Evolutionary conservation across 2,888 invertebrate genomes (phyloP), one percentile per base, ranked within the genome.

Genomic region (Taphrorychus bicolor): DNA sequence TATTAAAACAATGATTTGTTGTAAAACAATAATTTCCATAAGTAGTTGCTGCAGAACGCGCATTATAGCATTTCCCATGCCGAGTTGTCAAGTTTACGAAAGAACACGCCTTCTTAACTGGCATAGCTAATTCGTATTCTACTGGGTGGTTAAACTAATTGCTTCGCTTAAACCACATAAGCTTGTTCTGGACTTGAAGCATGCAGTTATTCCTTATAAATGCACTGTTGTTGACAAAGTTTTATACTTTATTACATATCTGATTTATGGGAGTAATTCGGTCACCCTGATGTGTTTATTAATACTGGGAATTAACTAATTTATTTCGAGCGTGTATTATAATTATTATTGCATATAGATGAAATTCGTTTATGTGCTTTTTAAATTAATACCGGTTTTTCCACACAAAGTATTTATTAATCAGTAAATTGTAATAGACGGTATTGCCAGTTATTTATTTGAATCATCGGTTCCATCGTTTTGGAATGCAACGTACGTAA

Each of bases 71-170:
- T 62, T 64, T 67, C 67, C 56, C 61, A 67, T 60, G 60, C 61
- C 48, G 42, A 58, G 32, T 62, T 61, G 67, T 67, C 67, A 67
- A 67, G 67, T 67, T 67, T 67, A 62, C 61, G 58, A 67, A 67
- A 66, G 57, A 63, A 19, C 63, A 64, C 63, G 63, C 63, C 58
- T 57, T 64, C 41, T 24, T 14, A 22, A 24, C 32, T 57, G 52
- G 63, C 63, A 62, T 62, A 56, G 22, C 51, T 51, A 51, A 51
- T 51, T 51, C 22, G 22, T 22, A 51, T 51, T 51, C 51, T 14
- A 51, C 51, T n/a, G 51, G 51, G 51, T 19, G 21, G 16, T 51
- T 51, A 51, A 45, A 51, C 22, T 51, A 51, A 51, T 51, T 51
- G 14, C 21, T 45, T 14, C 45, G 16, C 14, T 45, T 45, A 16